Percentiles rank a stretch among this genome's conserved stretches.
These are phyloP conservation scores for Serilophus lunatus DNA, from an alignment of 2,113 vertebrate species.

Conservation along the genomic window DNA sequence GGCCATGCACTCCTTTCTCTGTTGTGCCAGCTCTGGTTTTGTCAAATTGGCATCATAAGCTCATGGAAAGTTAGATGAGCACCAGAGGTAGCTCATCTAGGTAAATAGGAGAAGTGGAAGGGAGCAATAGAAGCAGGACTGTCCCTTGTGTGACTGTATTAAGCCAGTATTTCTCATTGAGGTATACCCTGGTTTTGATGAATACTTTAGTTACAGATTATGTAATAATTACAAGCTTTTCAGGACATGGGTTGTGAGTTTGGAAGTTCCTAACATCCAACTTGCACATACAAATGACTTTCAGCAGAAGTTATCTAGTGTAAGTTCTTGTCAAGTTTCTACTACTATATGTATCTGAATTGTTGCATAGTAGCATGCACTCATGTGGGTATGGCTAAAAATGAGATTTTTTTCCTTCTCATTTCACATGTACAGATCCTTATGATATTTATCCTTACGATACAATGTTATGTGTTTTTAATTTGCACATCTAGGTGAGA, in stretches of 20 bases:
- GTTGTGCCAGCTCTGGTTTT: neutral
- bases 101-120: neutral
- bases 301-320: neutral
- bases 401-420: neutral
- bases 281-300: neutral
- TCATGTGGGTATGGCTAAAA: neutral
- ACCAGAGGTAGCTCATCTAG: neutral
- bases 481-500: neutral
- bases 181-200: neutral
- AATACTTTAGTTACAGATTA: neutral
- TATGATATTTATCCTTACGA: neutral
- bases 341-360: neutral
- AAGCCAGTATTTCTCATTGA: neutral
- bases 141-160: neutral
- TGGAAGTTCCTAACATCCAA: neutral
- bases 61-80: neutral
- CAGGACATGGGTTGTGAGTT: neutral
- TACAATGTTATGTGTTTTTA: neutral
- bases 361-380: neutral
- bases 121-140: neutral
- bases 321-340: neutral
- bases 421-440: neutral
- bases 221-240: neutral
- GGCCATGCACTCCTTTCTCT: neutral
- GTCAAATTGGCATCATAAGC: neutral